Evolutionary conservation across 2,888 invertebrate species (phyloP).

Genomic region (Pyrochroa serraticornis): DNA sequence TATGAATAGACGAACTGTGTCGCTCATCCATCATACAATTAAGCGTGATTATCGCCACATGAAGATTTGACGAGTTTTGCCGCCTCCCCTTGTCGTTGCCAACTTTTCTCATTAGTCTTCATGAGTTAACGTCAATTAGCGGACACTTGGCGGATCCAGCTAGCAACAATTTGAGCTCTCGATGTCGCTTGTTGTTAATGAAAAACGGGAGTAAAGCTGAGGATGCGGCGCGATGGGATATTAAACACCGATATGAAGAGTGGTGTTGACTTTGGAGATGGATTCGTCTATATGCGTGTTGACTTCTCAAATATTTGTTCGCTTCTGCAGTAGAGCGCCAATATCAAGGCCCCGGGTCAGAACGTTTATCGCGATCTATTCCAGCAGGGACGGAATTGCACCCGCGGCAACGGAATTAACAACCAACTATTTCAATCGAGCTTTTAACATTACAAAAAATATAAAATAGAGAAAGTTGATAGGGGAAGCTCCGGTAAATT

Average conservation of each 20-base stretch:
- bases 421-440: too few species aligned
- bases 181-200: conserved; percentile 4
- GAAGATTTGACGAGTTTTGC: too few species aligned
- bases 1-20: too few species aligned
- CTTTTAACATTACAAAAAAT: too few species aligned
- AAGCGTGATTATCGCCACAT: too few species aligned
- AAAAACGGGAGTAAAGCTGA: not conserved
- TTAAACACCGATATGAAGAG: conserved; percentile 56
- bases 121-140: conserved; percentile 34
- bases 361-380: conserved; percentile 32
- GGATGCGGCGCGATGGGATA: conserved; percentile 38
- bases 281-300: conserved; percentile 55
- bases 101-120: conserved; percentile 44
- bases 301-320: conserved; percentile 57
- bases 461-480: too few species aligned
- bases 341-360: conserved; percentile 52
- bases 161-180: conserved; percentile 7
- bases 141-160: conserved; percentile 10
- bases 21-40: too few species aligned
- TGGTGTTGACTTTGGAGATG: conserved; percentile 56
- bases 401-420: not conserved
- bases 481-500: too few species aligned
- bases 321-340: conserved; percentile 47
- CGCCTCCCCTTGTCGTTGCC: conserved; percentile 2
- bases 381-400: not conserved